These are phyloP conservation scores for Lasius platythorax DNA, from an alignment of 2,888 invertebrate species.

Conservation along the genomic window DNA sequence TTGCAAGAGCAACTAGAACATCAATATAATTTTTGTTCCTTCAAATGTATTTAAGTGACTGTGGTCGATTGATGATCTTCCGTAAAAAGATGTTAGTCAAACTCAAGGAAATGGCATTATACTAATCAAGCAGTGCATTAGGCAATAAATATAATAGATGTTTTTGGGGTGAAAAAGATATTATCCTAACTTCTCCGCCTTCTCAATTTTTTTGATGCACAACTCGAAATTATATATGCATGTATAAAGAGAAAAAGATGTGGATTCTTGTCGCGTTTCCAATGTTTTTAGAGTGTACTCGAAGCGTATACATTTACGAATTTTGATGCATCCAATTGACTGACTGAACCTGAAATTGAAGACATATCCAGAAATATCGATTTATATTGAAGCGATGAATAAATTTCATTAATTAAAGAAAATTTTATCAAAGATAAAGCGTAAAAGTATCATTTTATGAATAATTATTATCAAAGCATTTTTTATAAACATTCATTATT, in stretches of 20 bases:
- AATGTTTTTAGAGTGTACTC: constrained; percentile 9
- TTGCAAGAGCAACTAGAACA: not conserved
- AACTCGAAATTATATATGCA: constrained; percentile 32
- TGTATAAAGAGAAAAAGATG: constrained; percentile 27
- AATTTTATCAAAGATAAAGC: constrained; percentile 27
- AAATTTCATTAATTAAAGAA: not conserved
- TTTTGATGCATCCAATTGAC: constrained; percentile 17
- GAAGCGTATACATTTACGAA: not conserved
- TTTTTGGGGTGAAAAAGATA: not conserved
- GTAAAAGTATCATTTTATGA: constrained; percentile 22
- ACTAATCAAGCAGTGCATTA: not conserved
- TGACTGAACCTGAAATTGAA: constrained; percentile 44
- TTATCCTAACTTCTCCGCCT: not conserved
- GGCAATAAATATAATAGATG: not conserved
- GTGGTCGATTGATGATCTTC: constrained; percentile 8
- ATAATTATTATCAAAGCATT: not conserved
- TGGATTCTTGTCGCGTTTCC: constrained; percentile 16
- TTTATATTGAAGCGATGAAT: constrained; percentile 9
- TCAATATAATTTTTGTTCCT: not conserved
- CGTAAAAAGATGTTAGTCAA: not conserved
- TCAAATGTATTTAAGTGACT: constrained; percentile 22
- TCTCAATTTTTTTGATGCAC: not conserved
- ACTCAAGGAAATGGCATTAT: not conserved
- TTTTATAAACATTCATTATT: not conserved
- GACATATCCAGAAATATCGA: constrained; percentile 52